Evolutionary conservation across 2,888 invertebrate genomes (phyloP), one percentile per base, ranked within the genome.

Genomic region (Diplolepis rosae): DNA sequence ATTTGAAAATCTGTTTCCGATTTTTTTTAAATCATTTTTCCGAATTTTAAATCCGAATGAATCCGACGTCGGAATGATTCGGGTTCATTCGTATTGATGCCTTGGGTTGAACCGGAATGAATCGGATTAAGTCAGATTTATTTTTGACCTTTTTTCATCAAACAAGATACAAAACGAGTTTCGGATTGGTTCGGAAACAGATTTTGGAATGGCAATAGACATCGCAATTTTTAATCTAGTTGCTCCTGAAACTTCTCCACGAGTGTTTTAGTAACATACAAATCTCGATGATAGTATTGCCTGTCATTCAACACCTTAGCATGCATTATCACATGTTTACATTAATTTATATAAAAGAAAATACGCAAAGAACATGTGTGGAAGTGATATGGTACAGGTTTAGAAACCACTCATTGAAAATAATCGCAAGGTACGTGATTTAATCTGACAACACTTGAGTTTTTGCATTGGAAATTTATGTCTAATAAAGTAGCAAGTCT

Each of bases 401-500:
- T 24, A 56, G 56, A 56, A 56, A 56, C 13, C 5, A 56, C 22
- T 56, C 35, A 22, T 13, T 56, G 56, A 22, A 56, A 56, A 35
- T 32, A 39, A 56, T 56, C 56, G 18, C 56, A 22, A 39, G 30
- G 32, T 39, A 24, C 30, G 32, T 22, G 54, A 56, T 56, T 56
- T 5, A 32, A 56, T 9, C 56, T 56, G 56, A 56, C 56, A 56
- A 56, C 56, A 56, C 35, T 56, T 56, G 32, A 15, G 18, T 56
- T 35, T 56, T 35, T 56, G 35, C 35, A 39, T 35, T 39, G 56
- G 24, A 13, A 56, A 56, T 56, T 32, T 56, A 56, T 35, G 56
- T 56, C 35, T 56, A 39, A 22, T 56, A 39, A 39, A 35, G 56
- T 39, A 56, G 56, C 56, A 35, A 32, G 24, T 56, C 35, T 35